Base-by-base conservation (phyloP, 2,888 invertebrate genomes). In the Petrolisthes manimaculis region DNA sequence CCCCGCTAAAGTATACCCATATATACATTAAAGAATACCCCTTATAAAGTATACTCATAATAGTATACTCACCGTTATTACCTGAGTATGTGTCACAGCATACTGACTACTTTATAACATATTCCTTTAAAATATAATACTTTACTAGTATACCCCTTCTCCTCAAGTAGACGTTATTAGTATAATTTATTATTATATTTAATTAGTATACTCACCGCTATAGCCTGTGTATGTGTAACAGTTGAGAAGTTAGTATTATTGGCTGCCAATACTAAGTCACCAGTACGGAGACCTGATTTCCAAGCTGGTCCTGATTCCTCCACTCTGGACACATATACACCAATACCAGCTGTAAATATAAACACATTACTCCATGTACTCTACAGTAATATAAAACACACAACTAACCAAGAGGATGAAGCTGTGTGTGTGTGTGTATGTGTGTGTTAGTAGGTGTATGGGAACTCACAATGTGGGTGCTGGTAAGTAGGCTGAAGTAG, bases 301-400 rank as follows among this genome's bases (percentile, higher is more conserved):
- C 91, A 89, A 14, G 91, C 91, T 24, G 90, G 88, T 5, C 91
- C 90, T 55, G 78, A 75, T 54, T 83, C 67, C 87, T 91, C 91
- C 87, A 91, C 90, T 5, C 91, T 82, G 1, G 90, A 90, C 77
- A 91, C 90, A 81, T 88, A 91, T 71, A 91, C 91, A 6, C 91
- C 91, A 21, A 91, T 86, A 6, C 91, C 91, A 90, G 90, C 5
- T 37, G 37, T 37, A 37, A 37, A 37, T 54, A 37, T 9, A 61
- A 14, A 77, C 51, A 77, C 51, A 12, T n/a, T 21, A 14, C n/a
- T 24, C n/a, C 21, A 77, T 24, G 24, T 37, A 77, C 51, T 21
- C 8, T 37, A 37, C 37, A 37, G 37, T 37, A 37, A 37, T 37
- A 37, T 37, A 37, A 37, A 37, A 37, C 37, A 37, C 37, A 37